These are phyloP conservation scores for Mythimna albipuncta DNA, from an alignment of 2,888 invertebrate genomes.

Conservation along the genomic window DNA sequence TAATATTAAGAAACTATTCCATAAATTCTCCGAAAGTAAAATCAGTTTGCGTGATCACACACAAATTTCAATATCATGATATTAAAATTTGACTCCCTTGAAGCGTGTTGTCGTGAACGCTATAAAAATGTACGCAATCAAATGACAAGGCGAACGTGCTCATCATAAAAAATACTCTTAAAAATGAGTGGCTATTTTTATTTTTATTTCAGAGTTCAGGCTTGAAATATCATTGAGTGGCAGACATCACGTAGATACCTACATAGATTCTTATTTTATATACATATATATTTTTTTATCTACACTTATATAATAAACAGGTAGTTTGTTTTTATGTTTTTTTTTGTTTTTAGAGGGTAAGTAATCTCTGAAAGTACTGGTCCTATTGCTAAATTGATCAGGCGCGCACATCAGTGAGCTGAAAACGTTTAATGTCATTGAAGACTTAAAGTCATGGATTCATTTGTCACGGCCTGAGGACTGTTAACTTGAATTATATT, in stretches of 20 bases:
- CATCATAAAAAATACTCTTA: constrained; percentile 26
- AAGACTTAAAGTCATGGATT: too few relatives aligned
- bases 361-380: too few relatives aligned
- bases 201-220: constrained; percentile 10
- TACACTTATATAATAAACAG: too few relatives aligned
- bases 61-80: constrained; percentile 1
- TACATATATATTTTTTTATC: too few relatives aligned
- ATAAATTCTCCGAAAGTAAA: constrained; percentile 13
- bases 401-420: too few relatives aligned
- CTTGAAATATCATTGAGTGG: constrained; percentile 18
- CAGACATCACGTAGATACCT: constrained; percentile 7
- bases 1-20: not conserved
- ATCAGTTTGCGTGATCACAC: constrained; percentile 14
- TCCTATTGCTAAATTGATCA: too few relatives aligned
- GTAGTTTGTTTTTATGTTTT: too few relatives aligned
- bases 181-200: not conserved
- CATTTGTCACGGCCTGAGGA: too few relatives aligned
- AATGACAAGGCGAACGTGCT: constrained; percentile 29
- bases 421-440: too few relatives aligned
- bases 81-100: constrained; percentile 24
- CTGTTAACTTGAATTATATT: too few relatives aligned
- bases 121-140: constrained; percentile 11
- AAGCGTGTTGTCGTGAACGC: constrained; percentile 4
- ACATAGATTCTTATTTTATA: not conserved
- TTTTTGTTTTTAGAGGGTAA: too few relatives aligned